Conservation (phyloP, 2,797 vertebrate species). For the Chloroceryle amazona region DNA sequence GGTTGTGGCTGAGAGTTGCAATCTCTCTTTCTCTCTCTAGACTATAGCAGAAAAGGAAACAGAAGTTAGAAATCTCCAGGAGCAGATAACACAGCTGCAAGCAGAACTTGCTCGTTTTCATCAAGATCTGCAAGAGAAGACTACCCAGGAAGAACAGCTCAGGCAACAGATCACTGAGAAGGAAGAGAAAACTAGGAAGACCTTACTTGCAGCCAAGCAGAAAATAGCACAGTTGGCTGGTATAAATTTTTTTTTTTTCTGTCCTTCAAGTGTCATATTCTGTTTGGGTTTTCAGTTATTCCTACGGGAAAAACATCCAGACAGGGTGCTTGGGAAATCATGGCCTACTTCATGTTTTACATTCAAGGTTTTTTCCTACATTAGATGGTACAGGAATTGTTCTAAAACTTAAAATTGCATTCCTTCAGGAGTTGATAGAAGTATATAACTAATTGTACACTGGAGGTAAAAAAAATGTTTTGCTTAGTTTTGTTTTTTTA, state of each 20-base stretch:
- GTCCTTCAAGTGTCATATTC: background rate
- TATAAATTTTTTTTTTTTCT: conserved; percentile 57
- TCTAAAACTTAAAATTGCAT: background rate
- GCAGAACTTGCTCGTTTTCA: conserved; percentile 87
- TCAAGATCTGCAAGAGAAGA: conserved; percentile 93
- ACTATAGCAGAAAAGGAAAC: conserved; percentile 88
- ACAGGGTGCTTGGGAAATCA: background rate
- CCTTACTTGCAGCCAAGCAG: conserved; percentile 91
- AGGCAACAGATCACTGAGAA: conserved; percentile 93
- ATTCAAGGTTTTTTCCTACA: background rate
- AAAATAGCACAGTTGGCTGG: conserved; percentile 91
- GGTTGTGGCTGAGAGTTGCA: background rate
- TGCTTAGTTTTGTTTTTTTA: background rate
- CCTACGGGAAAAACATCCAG: background rate
- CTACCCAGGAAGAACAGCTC: conserved; percentile 89
- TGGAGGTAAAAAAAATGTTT: background rate
- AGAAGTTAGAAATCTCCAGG: conserved; percentile 87
- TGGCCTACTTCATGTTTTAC: background rate
- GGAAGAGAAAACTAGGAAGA: conserved; percentile 95
- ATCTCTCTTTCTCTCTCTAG: conserved; percentile 69
- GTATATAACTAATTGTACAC: background rate
- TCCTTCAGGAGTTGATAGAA: background rate
- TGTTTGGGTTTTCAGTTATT: background rate
- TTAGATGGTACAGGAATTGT: background rate
- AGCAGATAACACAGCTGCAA: conserved; percentile 88